Base-by-base conservation (phyloP, 2,113 vertebrate genomes). In the Hiodon alosoides region DNA sequence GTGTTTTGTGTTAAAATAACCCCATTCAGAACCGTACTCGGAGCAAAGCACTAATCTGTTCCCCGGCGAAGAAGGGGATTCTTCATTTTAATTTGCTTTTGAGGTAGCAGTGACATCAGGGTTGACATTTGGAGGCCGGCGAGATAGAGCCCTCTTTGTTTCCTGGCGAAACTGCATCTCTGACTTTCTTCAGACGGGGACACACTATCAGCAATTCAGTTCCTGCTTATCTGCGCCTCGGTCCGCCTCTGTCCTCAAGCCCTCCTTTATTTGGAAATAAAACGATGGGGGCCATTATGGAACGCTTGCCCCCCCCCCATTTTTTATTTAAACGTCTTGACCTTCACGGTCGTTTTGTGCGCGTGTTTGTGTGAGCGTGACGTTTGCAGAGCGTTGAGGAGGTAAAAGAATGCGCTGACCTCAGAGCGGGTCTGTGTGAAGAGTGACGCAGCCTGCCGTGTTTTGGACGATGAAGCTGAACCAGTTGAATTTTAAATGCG, bases 101-200 rank as follows among this genome's bases (percentile, higher is more conserved):
- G 51, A 76, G 61, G 74, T 52, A 61, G 46, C 10, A 73, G 60
- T 78, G 78, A 81, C 80, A 81, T 80, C 78, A 81, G 69, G 47
- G 54, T 31, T 83, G 77, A 73, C 80, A 77, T 81, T 80, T 70
- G 61, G 9, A 76, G 69, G 13, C 69, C 6, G 2, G 50, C 70
- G 10, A 73, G 66, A 80, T 51, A 83, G 67, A 69, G 72, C 65
- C 48, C 62, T 73, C 73, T 81, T 82, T 84, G 79, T 81, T 57
- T 47, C 11, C 17, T 13, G 31, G 17, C 47, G 69, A 62, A 79
- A 77, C 76, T 69, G 48, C 46, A 16, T 9, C 50, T n/a, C 57
- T 5, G 11, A 3, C 5, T 68, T 68, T 65, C 61, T 74, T 58
- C 64, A 9, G 17, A 53, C 17, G 3, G 31, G 60, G 60, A 48